phyloP scores from a whole-genome alignment of 2,888 invertebrate genomes.

The Odontocerum albicorne region DNA sequence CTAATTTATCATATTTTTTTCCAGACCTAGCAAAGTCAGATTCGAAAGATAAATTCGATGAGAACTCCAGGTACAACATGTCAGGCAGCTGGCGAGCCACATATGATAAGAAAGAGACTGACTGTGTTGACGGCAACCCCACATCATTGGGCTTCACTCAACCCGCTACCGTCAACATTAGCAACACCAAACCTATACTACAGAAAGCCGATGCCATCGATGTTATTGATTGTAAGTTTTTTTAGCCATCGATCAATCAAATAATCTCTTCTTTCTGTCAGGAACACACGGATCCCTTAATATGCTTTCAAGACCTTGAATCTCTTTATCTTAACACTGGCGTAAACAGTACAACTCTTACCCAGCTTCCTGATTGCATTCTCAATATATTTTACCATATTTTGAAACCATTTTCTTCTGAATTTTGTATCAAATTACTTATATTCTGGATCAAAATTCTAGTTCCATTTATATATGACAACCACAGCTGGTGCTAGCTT shows the following conservation, averaged over 20 bases:
- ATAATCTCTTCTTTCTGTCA: background rate
- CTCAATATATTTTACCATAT: no score
- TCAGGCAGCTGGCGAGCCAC: constrained; percentile 34
- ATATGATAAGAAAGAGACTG: constrained; percentile 14
- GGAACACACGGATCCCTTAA: background rate
- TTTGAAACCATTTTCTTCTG: no score
- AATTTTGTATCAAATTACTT: no score
- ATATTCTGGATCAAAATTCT: no score
- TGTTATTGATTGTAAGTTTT: constrained; percentile 29
- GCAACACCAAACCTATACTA: constrained; percentile 26
- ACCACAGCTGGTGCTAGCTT: no score
- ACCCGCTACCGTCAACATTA: constrained; percentile 28
- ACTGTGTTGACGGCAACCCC: constrained; percentile 5
- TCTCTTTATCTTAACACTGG: no score
- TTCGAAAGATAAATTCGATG: constrained; percentile 22
- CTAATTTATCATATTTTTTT: no score
- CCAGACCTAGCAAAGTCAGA: constrained; percentile 28
- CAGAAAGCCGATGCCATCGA: constrained; percentile 34
- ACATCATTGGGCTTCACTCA: constrained; percentile 12
- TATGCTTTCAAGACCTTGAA: no score
- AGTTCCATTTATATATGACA: no score
- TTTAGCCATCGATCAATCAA: no score
- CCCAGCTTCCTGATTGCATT: no score
- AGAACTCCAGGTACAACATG: constrained; percentile 30
- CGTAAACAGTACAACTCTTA: no score